Evolutionary conservation across 2,797 vertebrate species (phyloP).

Genomic region (Hipposideros larvatus): DNA sequence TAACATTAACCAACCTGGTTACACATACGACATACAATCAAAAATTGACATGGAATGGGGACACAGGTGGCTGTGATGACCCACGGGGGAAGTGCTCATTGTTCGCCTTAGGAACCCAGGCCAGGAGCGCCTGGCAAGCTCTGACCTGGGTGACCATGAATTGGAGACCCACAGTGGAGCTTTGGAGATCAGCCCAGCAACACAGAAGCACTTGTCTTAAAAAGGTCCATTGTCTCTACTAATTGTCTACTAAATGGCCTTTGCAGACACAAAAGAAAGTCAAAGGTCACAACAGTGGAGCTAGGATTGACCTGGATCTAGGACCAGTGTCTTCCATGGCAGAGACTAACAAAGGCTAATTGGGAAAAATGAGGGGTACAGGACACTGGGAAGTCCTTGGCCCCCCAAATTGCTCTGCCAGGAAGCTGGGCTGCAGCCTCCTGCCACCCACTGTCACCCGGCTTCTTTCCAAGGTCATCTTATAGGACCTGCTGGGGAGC

Average conservation of each 20-base stretch:
- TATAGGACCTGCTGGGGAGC: neutral
- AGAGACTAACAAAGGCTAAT: neutral
- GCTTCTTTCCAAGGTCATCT: neutral
- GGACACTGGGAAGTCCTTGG: neutral
- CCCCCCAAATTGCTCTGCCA: neutral
- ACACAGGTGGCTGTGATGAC: neutral
- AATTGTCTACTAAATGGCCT: neutral
- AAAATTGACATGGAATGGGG: neutral
- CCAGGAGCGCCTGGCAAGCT: neutral
- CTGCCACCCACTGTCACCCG: neutral
- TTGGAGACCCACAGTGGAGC: neutral
- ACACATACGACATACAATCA: neutral
- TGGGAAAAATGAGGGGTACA: neutral
- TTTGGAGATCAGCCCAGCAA: neutral
- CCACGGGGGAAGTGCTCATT: neutral
- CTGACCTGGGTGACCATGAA: neutral
- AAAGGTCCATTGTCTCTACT: neutral
- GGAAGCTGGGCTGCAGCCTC: neutral
- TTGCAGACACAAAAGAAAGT: neutral
- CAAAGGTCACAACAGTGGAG: neutral
- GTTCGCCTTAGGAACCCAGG: neutral
- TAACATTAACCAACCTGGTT: neutral
- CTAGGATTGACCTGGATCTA: neutral
- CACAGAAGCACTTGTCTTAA: neutral
- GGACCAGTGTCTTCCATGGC: neutral